phyloP scores from a whole-genome alignment of 2,888 invertebrate species.

The Eutolmus rufibarbis region DNA sequence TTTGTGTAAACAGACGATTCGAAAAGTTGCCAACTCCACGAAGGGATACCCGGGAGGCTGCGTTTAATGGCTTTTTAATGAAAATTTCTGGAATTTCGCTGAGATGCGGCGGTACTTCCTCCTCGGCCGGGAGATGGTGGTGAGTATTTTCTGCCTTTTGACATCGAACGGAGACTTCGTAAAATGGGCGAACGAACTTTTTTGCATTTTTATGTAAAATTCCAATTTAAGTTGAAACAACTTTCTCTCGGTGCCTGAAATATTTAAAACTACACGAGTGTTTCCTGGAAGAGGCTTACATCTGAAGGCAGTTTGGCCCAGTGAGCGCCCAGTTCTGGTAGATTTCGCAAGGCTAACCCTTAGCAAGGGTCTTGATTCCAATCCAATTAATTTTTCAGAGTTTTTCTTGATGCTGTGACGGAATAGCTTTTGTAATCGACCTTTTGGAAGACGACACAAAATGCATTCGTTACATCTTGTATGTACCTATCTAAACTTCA shows the following conservation, averaged over 20 bases:
- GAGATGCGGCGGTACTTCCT: constrained; percentile 10
- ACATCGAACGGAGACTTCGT: neutral
- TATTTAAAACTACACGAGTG: constrained; percentile 26
- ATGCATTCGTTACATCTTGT: neutral
- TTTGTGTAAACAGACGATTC: constrained; percentile 24
- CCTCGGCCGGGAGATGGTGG: neutral
- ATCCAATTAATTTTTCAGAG: neutral
- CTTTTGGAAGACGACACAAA: neutral
- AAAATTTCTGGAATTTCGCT: constrained; percentile 29
- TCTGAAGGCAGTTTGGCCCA: neutral
- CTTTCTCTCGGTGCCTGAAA: constrained; percentile 11
- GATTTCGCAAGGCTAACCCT: neutral
- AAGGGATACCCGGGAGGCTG: constrained; percentile 33
- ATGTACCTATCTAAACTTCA: neutral
- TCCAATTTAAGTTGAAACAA: constrained; percentile 36
- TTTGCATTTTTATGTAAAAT: constrained; percentile 35
- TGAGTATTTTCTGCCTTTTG: constrained; percentile 6
- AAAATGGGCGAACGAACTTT: constrained; percentile 6
- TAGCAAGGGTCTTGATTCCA: neutral
- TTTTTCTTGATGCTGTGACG: neutral
- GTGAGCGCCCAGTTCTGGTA: neutral
- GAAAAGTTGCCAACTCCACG: constrained; percentile 2
- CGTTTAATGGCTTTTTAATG: constrained; percentile 37
- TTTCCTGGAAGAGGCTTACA: neutral
- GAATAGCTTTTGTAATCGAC: neutral